Conservation (phyloP, 2,797 vertebrate species). For the Coluber constrictor region DNA sequence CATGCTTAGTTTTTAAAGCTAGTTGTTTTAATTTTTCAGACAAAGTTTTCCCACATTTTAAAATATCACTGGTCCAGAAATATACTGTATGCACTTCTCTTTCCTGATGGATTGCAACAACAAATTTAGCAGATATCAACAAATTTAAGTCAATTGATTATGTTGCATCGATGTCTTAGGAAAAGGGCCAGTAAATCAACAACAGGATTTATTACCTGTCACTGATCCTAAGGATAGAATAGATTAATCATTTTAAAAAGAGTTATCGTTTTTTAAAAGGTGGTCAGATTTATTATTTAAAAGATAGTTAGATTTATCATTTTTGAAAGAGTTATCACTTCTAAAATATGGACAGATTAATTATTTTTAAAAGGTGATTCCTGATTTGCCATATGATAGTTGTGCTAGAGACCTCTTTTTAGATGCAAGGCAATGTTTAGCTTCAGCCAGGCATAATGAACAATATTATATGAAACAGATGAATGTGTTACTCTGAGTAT, state of each 20-base stretch:
- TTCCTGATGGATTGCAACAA: background rate
- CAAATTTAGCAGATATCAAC: background rate
- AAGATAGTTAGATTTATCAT: background rate
- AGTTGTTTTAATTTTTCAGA: background rate
- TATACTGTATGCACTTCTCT: background rate
- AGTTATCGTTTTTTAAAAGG: background rate
- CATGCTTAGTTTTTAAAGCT: background rate
- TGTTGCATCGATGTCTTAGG: background rate
- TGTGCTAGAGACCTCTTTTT: background rate
- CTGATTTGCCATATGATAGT: background rate
- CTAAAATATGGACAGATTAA: background rate
- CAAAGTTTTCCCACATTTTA: background rate
- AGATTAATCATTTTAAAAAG: background rate
- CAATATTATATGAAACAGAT: background rate
- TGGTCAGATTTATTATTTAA: background rate
- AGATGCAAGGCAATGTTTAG: background rate
- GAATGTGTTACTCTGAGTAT: background rate
- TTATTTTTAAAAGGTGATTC: background rate
- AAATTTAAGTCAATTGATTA: background rate
- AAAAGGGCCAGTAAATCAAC: background rate
- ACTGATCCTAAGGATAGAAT: background rate
- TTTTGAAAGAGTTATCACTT: background rate
- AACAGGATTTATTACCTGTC: background rate
- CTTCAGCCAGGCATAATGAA: background rate
- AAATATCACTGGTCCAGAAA: background rate